Evolutionary conservation across 2,113 vertebrate species (phyloP), one percentile per base, ranked within the genome.

Genomic region (Hypanus sabinus): DNA sequence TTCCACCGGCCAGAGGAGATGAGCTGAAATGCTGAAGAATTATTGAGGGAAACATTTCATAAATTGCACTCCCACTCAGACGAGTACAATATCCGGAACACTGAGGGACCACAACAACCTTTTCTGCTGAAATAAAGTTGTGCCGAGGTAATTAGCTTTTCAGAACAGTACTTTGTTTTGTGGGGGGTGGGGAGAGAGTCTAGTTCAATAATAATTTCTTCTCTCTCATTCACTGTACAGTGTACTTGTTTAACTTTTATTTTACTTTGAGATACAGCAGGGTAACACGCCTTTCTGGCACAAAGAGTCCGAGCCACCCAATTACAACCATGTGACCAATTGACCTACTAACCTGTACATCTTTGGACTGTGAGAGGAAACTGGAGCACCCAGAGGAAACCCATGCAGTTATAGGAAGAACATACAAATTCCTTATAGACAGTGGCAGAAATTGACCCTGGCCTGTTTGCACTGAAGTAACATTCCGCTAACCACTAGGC

Each of bases 71-170:
- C 55, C 83, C 1, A 55, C 55, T 87, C 83, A 87, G 83, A 87
- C 11, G 55, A n/a, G 83, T 60, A 60, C 24, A 24, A 87, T 87
- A 60, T 24, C 83, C 60, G 55, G 55, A 87, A 24, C 30, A 60
- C 83, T 87, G 83, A 60, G 24, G 11, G 60, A 60, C 83, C 57
- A 55, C 57, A 27, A 30, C 55, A 87, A 87, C 83, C 55, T 60
- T 85, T 55, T 85, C 83, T 10, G 55, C 55, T 60, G 16, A 87
- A 60, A 87, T 87, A 87, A 60, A 87, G 57, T 87, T 60, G 55
- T 87, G 55, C 57, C 83, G n/a, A 60, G 83, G 57, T 87, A 87
- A 87, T 87, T 60, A 9, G 83, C 83, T 87, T 87, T 87, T 87
- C 9, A 27, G 83, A 57, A 87, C 27, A 24, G 11, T 60, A 30